Conservation (phyloP, 2,113 vertebrate species). For the Motacilla tschutschensis region DNA sequence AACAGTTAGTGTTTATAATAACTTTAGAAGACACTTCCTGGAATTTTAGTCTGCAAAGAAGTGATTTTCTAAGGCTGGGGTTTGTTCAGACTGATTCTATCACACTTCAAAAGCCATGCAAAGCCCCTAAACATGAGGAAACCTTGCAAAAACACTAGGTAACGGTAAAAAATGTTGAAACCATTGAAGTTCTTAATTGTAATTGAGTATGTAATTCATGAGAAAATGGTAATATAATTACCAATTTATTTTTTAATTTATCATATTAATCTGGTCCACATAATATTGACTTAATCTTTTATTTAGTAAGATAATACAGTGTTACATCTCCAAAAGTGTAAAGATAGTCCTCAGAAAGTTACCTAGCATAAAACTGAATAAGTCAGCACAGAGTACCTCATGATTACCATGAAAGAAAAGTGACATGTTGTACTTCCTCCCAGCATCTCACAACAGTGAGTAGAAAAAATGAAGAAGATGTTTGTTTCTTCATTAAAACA, state of each 20-base stretch:
- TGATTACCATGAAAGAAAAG: not conserved
- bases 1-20: not conserved
- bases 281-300: not conserved
- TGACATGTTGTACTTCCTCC: not conserved
- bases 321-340: not conserved
- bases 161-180: not conserved
- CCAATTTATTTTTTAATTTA: not conserved
- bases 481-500: conserved; percentile 35
- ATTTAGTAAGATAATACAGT: not conserved
- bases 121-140: not conserved
- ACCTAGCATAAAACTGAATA: not conserved
- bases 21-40: not conserved
- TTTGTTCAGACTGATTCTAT: not conserved
- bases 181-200: not conserved
- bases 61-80: not conserved
- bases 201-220: rapidly evolving
- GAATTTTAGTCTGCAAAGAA: not conserved
- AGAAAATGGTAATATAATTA: not conserved
- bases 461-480: not conserved
- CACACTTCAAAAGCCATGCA: not conserved
- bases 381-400: not conserved
- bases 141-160: not conserved
- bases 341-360: not conserved
- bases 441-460: not conserved
- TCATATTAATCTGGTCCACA: not conserved